A percentile compares a stretch with the other conserved stretches of the same genome.
phyloP scores from a whole-genome alignment of 2,113 vertebrate species.

The Apteryx mantelli region DNA sequence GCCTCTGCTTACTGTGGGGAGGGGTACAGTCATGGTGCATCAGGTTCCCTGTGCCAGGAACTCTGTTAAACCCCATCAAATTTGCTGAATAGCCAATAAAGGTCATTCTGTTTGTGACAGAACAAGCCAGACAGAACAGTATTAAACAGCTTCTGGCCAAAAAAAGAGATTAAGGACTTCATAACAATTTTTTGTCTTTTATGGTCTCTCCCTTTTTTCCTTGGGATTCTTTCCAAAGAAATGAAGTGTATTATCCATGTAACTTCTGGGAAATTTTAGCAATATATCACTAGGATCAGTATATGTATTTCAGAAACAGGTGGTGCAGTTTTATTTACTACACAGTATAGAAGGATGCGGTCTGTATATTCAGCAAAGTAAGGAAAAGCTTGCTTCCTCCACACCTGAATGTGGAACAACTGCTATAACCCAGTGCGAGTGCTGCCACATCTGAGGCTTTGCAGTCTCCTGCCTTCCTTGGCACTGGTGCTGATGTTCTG shows the following conservation, averaged over 20 bases:
- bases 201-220: neutral
- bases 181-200: neutral
- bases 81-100: constrained; percentile 36
- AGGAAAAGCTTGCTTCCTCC: neutral
- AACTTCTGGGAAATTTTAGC: neutral
- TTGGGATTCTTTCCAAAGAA: constrained; percentile 22
- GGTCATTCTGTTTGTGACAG: constrained; percentile 17
- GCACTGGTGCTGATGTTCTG: neutral
- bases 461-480: neutral
- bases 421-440: neutral
- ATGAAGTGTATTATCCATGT: neutral
- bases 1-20: neutral
- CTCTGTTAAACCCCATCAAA: constrained; percentile 4
- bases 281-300: neutral
- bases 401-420: neutral
- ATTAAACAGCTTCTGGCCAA: neutral
- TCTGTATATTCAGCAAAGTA: neutral
- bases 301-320: neutral
- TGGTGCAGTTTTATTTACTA: neutral
- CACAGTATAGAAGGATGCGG: neutral
- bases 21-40: neutral
- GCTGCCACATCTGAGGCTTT: neutral
- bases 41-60: neutral
- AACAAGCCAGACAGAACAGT: neutral
- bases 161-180: neutral